Evolutionary conservation across 2,888 invertebrate genomes (phyloP).

Genomic region (Pachliopta kotzebuea): DNA sequence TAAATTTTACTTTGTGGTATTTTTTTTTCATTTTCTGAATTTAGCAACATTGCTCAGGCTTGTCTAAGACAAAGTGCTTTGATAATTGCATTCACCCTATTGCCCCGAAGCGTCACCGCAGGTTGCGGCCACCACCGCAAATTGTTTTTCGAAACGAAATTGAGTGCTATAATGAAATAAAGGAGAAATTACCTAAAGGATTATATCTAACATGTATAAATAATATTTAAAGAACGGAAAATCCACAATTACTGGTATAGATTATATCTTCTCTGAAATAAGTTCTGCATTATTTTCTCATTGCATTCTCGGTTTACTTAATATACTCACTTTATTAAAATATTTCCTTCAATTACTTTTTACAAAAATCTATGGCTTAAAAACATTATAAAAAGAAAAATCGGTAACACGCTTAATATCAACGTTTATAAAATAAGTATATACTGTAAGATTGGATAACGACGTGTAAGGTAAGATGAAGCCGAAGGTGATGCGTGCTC

Average conservation of each 20-base stretch:
- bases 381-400: background rate
- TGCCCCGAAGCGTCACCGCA: slow-evolving; percentile 37
- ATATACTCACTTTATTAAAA: no score
- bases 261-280: no score
- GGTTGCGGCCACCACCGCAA: slow-evolving; percentile 33
- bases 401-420: background rate
- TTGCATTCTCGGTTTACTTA: no score
- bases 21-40: slow-evolving; percentile 8
- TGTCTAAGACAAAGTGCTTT: slow-evolving; percentile 48
- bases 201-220: background rate
- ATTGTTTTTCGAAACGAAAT: slow-evolving; percentile 33
- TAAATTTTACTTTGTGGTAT: background rate
- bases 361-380: background rate
- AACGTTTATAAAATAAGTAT: background rate
- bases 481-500: no score
- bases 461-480: no score
- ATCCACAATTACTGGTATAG: no score
- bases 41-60: slow-evolving; percentile 16
- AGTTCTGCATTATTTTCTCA: background rate
- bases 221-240: background rate
- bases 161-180: slow-evolving; percentile 22
- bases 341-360: no score
- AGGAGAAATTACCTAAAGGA: background rate
- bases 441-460: no score
- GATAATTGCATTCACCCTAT: slow-evolving; percentile 58